Percentiles rank a stretch among this genome's conserved stretches.
phyloP scores from a whole-genome alignment of 2,797 vertebrate species.

The Pangasius djambal region DNA sequence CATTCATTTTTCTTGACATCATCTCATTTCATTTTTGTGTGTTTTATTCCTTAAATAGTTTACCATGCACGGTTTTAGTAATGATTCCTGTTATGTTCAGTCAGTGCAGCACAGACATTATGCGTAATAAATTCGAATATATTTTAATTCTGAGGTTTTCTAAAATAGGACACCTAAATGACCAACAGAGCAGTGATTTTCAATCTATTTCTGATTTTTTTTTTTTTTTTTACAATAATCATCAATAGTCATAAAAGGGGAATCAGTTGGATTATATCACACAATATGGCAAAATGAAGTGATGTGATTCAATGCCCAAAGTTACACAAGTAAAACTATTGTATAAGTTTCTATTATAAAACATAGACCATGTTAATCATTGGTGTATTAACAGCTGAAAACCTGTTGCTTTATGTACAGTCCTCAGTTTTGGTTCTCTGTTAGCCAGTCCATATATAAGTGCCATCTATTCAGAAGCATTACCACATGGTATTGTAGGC shows the following conservation, averaged over 20 bases:
- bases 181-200: background rate
- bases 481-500: background rate
- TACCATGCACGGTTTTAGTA: background rate
- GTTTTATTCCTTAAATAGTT: background rate
- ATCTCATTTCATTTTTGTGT: too few species aligned
- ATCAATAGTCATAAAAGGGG: background rate
- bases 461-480: slow-evolving; percentile 14
- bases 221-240: background rate
- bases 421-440: slow-evolving; percentile 2
- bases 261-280: slow-evolving; percentile 1
- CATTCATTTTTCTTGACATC: background rate
- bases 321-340: slow-evolving; percentile 9
- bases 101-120: background rate
- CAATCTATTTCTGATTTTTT: background rate
- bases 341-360: slow-evolving; percentile 13
- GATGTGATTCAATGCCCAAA: slow-evolving; percentile 10
- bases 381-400: slow-evolving; percentile 4
- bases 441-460: background rate
- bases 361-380: background rate
- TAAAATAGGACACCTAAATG: background rate
- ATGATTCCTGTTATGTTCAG: background rate
- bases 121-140: too few species aligned
- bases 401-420: background rate
- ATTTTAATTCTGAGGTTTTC: background rate
- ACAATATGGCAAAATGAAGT: background rate